Conservation (phyloP, 2,113 vertebrate species). For the Ctenomys sociabilis region DNA sequence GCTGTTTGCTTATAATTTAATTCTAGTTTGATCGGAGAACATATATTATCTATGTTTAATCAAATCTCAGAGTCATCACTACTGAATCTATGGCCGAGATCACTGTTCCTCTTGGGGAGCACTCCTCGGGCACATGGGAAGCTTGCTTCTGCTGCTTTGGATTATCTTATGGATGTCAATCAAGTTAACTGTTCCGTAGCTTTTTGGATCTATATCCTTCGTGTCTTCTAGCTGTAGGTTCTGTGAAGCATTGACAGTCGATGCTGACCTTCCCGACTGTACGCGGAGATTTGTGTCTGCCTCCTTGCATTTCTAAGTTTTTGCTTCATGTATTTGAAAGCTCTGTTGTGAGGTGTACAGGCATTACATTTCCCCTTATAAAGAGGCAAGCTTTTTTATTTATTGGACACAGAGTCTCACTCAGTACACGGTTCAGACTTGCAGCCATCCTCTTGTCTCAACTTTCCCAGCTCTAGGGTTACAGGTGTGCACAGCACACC, state of each 20-base stretch:
- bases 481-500: too few relatives aligned
- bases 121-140: not conserved
- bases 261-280: not conserved
- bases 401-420: too few relatives aligned
- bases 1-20: not conserved
- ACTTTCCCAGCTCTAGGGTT: too few relatives aligned
- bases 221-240: not conserved
- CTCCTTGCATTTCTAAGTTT: not conserved
- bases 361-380: not conserved
- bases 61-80: too few relatives aligned
- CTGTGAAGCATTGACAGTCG: too few relatives aligned
- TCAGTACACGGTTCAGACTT: too few relatives aligned
- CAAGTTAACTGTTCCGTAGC: not conserved
- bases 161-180: not conserved
- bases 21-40: not conserved
- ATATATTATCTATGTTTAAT: not conserved
- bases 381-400: too few relatives aligned
- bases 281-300: not conserved
- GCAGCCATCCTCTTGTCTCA: too few relatives aligned
- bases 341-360: not conserved
- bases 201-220: not conserved
- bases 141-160: not conserved
- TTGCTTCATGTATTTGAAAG: not conserved
- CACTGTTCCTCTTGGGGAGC: not conserved
- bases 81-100: not conserved